Conservation (phyloP, 2,888 invertebrate genomes). For the Dicycla oo region DNA sequence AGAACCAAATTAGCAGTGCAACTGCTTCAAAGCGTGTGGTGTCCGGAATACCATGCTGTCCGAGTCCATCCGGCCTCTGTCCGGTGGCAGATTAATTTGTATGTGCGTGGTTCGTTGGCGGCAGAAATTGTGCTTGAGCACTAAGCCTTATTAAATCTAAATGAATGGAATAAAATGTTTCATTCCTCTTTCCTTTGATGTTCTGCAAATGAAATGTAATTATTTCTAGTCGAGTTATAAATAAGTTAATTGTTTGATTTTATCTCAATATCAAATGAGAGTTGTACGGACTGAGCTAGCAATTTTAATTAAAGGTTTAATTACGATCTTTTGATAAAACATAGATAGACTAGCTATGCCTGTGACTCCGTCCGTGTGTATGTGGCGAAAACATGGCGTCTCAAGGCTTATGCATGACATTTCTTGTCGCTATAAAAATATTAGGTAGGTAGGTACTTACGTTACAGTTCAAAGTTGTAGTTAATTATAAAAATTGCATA, state of each 20-base stretch:
- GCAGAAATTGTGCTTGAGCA: slow-evolving; percentile 34
- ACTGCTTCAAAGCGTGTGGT: slow-evolving; percentile 47
- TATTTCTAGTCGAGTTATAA: not conserved
- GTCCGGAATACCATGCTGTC: slow-evolving; percentile 26
- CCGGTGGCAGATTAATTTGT: slow-evolving; percentile 47
- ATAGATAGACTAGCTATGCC: not conserved
- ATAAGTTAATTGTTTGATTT: slow-evolving; percentile 22
- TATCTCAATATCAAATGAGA: slow-evolving; percentile 7
- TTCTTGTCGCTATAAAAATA: not conserved
- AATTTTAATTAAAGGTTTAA: not conserved
- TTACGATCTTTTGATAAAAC: slow-evolving; percentile 1
- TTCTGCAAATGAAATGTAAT: slow-evolving; percentile 10
- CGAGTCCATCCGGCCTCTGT: slow-evolving; percentile 27
- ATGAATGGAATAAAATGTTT: slow-evolving; percentile 31
- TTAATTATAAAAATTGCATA: not conserved
- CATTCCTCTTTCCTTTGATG: not conserved
- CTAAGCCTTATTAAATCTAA: slow-evolving; percentile 51
- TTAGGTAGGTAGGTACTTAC: not conserved
- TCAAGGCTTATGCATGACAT: not conserved
- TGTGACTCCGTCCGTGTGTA: too few relatives aligned
- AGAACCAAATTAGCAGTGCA: slow-evolving; percentile 47
- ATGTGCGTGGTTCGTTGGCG: slow-evolving; percentile 44
- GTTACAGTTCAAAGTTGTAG: not conserved
- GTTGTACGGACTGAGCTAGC: not conserved
- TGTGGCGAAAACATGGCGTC: not conserved